A percentile compares a stretch with the other conserved stretches of the same genome.
These are phyloP conservation scores for Folsomia manolachei DNA, from an alignment of 2,888 invertebrate genomes.

Conservation along the genomic window DNA sequence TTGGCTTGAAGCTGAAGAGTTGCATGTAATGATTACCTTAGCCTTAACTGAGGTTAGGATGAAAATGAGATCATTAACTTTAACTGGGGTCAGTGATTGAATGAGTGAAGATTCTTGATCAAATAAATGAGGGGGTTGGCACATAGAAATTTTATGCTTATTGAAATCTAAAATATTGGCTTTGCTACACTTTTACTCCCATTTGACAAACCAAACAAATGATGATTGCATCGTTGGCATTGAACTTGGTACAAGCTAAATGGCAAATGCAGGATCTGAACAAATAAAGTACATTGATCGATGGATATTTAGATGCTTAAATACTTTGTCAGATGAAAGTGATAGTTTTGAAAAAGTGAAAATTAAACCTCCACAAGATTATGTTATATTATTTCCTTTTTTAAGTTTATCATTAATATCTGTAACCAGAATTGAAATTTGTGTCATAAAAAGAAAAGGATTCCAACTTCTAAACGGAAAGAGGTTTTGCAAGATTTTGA, in stretches of 20 bases:
- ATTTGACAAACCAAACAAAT: neutral
- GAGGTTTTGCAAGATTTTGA: neutral
- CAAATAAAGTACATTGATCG: too few species aligned
- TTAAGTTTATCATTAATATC: neutral
- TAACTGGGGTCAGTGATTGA: neutral
- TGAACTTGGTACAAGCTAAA: neutral
- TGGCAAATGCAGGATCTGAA: too few species aligned
- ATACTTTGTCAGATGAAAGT: neutral
- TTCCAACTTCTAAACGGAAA: neutral
- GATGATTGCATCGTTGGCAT: neutral
- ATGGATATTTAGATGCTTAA: neutral
- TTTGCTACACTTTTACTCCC: neutral
- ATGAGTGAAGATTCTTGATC: neutral
- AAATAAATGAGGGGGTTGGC: neutral
- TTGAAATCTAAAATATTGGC: neutral
- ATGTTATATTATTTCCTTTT: neutral
- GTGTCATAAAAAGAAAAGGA: neutral
- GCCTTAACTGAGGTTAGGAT: neutral
- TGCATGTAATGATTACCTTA: too few species aligned
- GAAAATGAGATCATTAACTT: neutral
- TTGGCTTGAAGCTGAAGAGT: neutral
- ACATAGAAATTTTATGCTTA: neutral
- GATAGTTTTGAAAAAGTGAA: neutral
- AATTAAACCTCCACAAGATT: neutral
- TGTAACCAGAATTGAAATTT: neutral